Evolutionary conservation across 2,888 invertebrate genomes (phyloP).

Genomic region (Drosophila prolongata): DNA sequence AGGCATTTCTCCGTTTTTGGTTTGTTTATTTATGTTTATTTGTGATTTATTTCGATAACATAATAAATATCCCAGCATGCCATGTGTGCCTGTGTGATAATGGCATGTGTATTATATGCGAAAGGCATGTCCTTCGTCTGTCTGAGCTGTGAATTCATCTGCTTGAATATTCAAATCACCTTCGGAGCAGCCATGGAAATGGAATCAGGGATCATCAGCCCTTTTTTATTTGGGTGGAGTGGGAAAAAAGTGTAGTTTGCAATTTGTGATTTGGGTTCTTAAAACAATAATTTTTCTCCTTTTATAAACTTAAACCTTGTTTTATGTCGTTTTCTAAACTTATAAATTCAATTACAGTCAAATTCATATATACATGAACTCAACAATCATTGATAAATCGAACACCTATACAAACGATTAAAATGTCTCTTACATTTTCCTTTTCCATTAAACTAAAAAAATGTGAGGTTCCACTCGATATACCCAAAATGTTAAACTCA

Average conservation of each 20-base stretch:
- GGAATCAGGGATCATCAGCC: not conserved
- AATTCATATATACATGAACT: too few relatives aligned
- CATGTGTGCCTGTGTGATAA: conserved; percentile 25
- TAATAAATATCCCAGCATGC: conserved; percentile 66
- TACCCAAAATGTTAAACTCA: not conserved
- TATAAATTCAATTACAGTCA: too few relatives aligned
- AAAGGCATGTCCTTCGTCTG: not conserved
- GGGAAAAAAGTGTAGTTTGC: too few relatives aligned
- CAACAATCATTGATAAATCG: too few relatives aligned
- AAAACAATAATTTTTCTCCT: too few relatives aligned
- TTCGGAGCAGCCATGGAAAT: not conserved
- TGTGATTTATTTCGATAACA: conserved; percentile 79
- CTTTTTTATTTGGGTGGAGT: too few relatives aligned
- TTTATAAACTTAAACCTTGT: too few relatives aligned
- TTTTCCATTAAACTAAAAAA: too few relatives aligned
- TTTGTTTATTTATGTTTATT: conserved; percentile 80
- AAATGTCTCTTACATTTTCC: too few relatives aligned
- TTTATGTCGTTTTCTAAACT: too few relatives aligned
- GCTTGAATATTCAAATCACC: conserved; percentile 24
- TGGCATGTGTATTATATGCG: conserved; percentile 17
- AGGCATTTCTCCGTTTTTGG: conserved; percentile 73
- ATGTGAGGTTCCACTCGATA: not conserved
- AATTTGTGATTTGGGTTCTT: too few relatives aligned
- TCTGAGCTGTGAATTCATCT: conserved; percentile 11
- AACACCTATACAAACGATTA: too few relatives aligned